phyloP scores from a whole-genome alignment of 2,888 invertebrate genomes.

The Halictus ligatus region DNA sequence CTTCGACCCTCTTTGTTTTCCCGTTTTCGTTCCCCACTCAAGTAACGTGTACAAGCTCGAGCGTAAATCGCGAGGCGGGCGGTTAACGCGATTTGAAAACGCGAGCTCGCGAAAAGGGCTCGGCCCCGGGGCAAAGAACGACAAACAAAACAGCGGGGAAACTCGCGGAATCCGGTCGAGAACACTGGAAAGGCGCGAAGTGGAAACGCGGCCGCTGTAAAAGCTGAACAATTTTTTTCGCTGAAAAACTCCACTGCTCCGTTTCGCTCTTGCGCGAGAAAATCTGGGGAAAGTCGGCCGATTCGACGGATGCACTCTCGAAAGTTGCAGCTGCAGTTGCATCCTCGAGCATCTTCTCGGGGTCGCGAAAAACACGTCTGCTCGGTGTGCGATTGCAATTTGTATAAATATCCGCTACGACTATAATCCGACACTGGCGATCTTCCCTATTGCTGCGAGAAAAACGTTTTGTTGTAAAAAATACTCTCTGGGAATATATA shows the following conservation, averaged over 20 bases:
- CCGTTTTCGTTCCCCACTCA: conserved; percentile 9
- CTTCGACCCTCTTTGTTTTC: background rate
- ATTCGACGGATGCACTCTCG: background rate
- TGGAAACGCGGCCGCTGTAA: conserved; percentile 24
- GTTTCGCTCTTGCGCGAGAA: conserved; percentile 47
- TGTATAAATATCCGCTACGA: background rate
- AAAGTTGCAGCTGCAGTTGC: background rate
- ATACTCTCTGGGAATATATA: background rate
- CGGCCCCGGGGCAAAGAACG: conserved; percentile 5
- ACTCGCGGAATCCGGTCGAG: conserved; percentile 20
- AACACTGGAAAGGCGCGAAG: conserved; percentile 30
- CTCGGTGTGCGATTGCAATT: background rate
- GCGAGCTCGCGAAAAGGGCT: conserved; percentile 18
- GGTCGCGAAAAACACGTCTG: background rate
- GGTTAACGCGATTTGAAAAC: conserved; percentile 56
- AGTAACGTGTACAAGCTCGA: conserved; percentile 9
- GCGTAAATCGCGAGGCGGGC: conserved; percentile 36
- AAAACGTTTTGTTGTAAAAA: background rate
- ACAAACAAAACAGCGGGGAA: conserved; percentile 40
- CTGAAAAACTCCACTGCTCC: conserved; percentile 22
- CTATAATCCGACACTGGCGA: background rate
- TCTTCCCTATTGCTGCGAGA: background rate
- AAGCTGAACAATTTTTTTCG: conserved; percentile 21
- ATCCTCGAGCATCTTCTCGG: background rate
- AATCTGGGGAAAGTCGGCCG: conserved; percentile 13